Conservation (phyloP, 2,888 invertebrate genomes). For the Diachrysia chrysitis region DNA sequence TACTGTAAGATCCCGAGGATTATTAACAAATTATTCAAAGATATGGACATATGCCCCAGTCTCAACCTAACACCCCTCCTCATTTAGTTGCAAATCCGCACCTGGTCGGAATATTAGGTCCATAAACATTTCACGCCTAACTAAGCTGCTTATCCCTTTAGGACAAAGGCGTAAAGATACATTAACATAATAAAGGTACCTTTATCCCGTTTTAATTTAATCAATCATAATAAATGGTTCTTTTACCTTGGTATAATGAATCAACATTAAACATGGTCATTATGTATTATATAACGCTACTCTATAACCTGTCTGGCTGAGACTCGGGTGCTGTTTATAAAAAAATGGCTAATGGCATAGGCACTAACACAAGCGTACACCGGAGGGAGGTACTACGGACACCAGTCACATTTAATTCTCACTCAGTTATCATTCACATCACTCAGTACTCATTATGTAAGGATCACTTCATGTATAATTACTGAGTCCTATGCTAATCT, state of each 20-base stretch:
- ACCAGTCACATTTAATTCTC: constrained; percentile 28
- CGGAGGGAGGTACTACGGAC: constrained; percentile 24
- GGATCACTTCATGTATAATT: background rate
- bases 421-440: constrained; percentile 42
- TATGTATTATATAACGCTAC: constrained; percentile 38
- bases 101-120: background rate
- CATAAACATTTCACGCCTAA: background rate
- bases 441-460: background rate
- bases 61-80: too few relatives aligned
- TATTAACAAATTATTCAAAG: too few relatives aligned
- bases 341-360: constrained; percentile 47
- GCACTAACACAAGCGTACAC: constrained; percentile 28
- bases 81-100: too few relatives aligned
- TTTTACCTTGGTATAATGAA: constrained; percentile 32
- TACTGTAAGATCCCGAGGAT: too few relatives aligned
- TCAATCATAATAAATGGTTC: constrained; percentile 10
- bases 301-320: constrained; percentile 42
- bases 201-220: constrained; percentile 24
- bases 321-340: constrained; percentile 22
- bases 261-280: constrained; percentile 22
- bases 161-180: background rate
- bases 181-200: background rate
- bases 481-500: background rate
- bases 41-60: too few relatives aligned
- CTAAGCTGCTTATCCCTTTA: background rate